These are phyloP conservation scores for Gorsachius goisagi DNA, from an alignment of 2,113 vertebrate genomes.

Conservation along the genomic window DNA sequence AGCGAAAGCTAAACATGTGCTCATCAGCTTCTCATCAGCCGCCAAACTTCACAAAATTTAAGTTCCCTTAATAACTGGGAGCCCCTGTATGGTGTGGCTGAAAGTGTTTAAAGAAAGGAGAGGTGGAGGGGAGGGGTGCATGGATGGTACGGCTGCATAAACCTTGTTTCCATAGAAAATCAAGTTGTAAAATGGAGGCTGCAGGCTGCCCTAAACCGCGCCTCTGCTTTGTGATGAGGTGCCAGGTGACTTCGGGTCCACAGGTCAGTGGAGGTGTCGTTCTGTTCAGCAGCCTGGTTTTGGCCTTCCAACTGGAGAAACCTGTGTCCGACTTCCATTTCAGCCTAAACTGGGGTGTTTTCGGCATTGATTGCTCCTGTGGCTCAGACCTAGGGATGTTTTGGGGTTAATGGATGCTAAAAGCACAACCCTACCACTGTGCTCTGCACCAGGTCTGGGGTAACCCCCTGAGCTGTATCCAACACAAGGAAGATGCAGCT, in stretches of 20 bases:
- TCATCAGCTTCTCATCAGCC: background rate
- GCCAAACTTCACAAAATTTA: background rate
- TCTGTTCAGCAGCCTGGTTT: background rate
- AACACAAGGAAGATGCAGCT: background rate
- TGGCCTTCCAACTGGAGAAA: background rate
- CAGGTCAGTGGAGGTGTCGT: background rate
- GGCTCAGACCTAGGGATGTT: background rate
- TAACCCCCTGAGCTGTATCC: background rate
- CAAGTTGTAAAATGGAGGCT: background rate
- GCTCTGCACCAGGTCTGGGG: rapidly evolving
- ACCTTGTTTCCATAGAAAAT: background rate
- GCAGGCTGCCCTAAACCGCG: background rate
- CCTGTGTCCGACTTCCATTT: rapidly evolving
- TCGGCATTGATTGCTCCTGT: background rate
- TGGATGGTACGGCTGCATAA: background rate
- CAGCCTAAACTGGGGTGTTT: background rate
- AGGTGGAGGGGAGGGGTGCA: background rate
- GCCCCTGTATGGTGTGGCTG: background rate
- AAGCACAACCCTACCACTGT: background rate
- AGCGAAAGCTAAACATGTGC: background rate
- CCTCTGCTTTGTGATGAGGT: background rate
- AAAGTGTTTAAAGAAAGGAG: background rate
- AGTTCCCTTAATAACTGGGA: background rate
- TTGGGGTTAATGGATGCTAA: background rate
- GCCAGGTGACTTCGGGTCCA: background rate